Conservation (phyloP, 2,797 vertebrate species). For the Sebastes oblongus region DNA sequence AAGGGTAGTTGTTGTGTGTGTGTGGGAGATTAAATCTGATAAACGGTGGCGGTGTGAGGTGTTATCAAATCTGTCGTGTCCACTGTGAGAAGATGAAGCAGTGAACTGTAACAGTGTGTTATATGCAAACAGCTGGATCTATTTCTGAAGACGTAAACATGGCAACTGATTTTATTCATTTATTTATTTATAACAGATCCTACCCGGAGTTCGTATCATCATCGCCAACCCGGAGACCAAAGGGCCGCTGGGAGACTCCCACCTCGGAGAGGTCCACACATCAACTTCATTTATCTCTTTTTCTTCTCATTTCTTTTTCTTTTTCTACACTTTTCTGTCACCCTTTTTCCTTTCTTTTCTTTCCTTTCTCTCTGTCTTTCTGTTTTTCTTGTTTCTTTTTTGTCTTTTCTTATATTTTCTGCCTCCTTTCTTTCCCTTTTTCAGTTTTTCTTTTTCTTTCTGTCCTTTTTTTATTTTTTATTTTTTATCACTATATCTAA, state of each 20-base stretch:
- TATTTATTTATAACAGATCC: slow-evolving; percentile 80
- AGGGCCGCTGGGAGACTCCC: slow-evolving; percentile 97
- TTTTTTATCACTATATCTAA: too few relatives aligned
- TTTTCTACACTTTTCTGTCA: background rate
- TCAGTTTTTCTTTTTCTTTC: too few relatives aligned
- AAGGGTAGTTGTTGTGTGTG: background rate
- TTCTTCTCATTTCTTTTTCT: background rate
- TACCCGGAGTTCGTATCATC: slow-evolving; percentile 98
- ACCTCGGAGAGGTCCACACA: slow-evolving; percentile 92
- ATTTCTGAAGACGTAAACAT: background rate
- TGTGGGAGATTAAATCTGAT: background rate
- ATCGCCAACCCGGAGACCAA: slow-evolving; percentile 99
- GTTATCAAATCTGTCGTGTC: background rate
- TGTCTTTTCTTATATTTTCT: too few relatives aligned
- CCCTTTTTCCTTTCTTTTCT: fast-evolving
- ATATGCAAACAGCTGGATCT: slow-evolving; percentile 1
- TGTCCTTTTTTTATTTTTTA: too few relatives aligned
- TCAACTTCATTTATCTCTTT: background rate
- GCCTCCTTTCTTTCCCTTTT: too few relatives aligned
- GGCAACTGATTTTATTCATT: background rate
- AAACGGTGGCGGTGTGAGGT: background rate
- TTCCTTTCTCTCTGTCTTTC: background rate
- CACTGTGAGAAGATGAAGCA: background rate
- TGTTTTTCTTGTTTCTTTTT: background rate
- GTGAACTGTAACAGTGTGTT: background rate